These are phyloP conservation scores for Periophthalmus modestus DNA, from an alignment of 2,113 vertebrate species.

Conservation along the genomic window DNA sequence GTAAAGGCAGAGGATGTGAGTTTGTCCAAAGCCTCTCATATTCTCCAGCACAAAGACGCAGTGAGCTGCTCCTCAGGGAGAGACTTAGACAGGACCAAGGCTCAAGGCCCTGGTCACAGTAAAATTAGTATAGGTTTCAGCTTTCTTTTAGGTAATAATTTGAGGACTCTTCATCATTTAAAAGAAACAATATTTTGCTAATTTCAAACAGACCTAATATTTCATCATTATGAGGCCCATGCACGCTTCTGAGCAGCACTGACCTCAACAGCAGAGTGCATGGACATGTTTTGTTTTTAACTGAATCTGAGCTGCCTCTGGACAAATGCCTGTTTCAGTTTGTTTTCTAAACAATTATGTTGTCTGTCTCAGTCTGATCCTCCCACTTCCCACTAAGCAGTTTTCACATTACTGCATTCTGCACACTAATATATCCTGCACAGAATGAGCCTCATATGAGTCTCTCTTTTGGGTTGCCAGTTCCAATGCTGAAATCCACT, in stretches of 20 bases:
- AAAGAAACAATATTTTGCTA: too few species aligned
- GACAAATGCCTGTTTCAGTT: constrained; percentile 42
- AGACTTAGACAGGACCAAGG: constrained; percentile 56
- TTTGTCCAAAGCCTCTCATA: constrained; percentile 52
- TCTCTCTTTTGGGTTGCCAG: too few species aligned
- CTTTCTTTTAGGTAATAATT: too few species aligned
- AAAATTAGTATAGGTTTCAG: constrained; percentile 47
- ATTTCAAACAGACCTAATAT: too few species aligned
- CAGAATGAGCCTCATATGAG: too few species aligned
- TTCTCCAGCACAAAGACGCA: constrained; percentile 61
- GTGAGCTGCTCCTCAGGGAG: constrained; percentile 51
- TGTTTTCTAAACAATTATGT: constrained; percentile 57
- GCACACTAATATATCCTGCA: constrained; percentile 15
- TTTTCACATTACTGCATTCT: constrained; percentile 48
- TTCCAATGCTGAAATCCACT: too few species aligned
- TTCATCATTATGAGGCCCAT: too few species aligned
- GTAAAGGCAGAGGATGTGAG: constrained; percentile 45
- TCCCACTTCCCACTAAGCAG: constrained; percentile 35
- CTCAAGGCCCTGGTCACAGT: constrained; percentile 55
- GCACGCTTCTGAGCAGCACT: constrained; percentile 49
- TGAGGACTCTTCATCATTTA: too few species aligned
- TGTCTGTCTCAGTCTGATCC: constrained; percentile 52
- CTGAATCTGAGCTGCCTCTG: constrained; percentile 29
- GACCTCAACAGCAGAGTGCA: constrained; percentile 54
- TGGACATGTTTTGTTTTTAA: constrained; percentile 56